Evolutionary conservation across 2,888 invertebrate genomes (phyloP).

Genomic region (Linnaemya tessellans): DNA sequence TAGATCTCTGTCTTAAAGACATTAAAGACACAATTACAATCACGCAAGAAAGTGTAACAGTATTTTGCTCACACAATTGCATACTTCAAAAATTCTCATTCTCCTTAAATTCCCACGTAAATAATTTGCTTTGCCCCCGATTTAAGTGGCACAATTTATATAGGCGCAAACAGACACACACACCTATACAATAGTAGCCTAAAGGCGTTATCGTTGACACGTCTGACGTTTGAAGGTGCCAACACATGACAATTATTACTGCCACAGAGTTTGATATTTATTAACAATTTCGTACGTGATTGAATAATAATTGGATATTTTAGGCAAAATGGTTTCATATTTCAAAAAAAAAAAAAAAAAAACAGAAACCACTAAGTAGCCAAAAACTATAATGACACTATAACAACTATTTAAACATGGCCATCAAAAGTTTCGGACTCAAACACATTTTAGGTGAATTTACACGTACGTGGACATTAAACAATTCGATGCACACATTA

Average conservation of each 20-base stretch:
- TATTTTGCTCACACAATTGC: neutral
- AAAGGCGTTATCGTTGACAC: neutral
- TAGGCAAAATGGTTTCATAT: constrained; percentile 25
- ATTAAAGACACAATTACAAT: too few relatives aligned
- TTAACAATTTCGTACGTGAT: constrained; percentile 69
- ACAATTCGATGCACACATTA: constrained; percentile 8
- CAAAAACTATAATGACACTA: constrained; percentile 39
- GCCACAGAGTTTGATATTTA: constrained; percentile 68
- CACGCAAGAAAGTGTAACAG: too few relatives aligned
- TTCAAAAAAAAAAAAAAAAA: too few relatives aligned
- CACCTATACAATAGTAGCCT: neutral
- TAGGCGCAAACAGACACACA: neutral
- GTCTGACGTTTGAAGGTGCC: constrained; percentile 34
- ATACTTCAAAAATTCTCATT: neutral
- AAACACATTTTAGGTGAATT: neutral
- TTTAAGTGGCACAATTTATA: neutral
- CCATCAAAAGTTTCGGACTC: neutral
- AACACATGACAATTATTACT: constrained; percentile 69
- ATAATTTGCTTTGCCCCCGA: constrained; percentile 3
- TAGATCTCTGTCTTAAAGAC: too few relatives aligned
- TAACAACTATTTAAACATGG: constrained; percentile 24
- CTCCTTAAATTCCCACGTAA: neutral
- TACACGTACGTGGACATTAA: constrained; percentile 8
- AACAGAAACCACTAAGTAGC: constrained; percentile 59
- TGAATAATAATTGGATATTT: constrained; percentile 66